Evolutionary conservation across 2,113 vertebrate genomes (phyloP).

Genomic region (Gila orcuttii): DNA sequence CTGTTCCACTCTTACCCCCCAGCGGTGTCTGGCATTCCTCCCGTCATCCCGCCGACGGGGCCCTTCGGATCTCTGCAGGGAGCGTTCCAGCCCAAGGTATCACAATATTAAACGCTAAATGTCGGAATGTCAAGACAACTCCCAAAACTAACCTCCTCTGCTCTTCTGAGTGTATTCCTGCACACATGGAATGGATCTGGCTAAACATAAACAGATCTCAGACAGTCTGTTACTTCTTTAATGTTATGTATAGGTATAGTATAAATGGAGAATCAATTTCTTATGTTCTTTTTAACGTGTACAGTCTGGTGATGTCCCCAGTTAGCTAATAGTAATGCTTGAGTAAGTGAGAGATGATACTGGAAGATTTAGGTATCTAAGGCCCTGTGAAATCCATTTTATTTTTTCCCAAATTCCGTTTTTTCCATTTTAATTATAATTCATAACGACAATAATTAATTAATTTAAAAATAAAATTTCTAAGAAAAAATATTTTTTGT

Average conservation of each 20-base stretch:
- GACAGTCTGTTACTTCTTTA: neutral
- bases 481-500: too few species aligned
- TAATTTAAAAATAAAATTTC: too few species aligned
- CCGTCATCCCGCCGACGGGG: constrained; percentile 94
- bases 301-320: neutral
- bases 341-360: neutral
- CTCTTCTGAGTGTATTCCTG: neutral
- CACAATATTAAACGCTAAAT: constrained; percentile 18
- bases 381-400: too few species aligned
- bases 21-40: constrained; percentile 92
- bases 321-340: neutral
- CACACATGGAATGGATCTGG: neutral
- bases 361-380: neutral
- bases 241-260: neutral
- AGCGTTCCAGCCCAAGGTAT: constrained; percentile 97
- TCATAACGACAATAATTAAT: too few species aligned
- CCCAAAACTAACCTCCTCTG: constrained; percentile 5
- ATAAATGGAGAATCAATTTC: constrained; percentile 1
- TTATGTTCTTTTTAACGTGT: neutral
- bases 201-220: constrained; percentile 23
- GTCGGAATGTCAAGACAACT: neutral
- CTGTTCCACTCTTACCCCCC: constrained; percentile 97
- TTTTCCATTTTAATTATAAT: too few species aligned
- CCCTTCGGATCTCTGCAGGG: constrained; percentile 96
- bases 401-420: too few species aligned